Evolutionary conservation across 2,113 vertebrate species (phyloP).

Genomic region (Thamnophis sirtalis): DNA sequence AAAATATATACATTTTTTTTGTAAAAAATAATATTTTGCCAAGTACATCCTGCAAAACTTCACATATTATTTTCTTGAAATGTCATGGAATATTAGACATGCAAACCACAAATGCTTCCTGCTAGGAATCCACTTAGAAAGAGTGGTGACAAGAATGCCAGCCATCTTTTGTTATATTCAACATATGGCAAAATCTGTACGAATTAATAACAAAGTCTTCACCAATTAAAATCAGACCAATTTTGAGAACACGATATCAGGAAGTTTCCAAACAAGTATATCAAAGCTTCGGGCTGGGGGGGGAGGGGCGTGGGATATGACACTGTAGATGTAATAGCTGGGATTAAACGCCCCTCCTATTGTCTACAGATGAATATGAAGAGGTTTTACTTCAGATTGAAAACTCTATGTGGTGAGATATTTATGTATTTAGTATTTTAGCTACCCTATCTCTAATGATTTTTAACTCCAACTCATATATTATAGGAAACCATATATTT

Average conservation of each 20-base stretch:
- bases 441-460: neutral
- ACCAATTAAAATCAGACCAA: neutral
- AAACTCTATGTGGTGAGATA: neutral
- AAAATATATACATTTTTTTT: neutral
- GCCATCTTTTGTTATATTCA: neutral
- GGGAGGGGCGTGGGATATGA: neutral
- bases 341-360: neutral
- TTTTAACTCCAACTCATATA: neutral
- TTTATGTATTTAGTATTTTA: neutral
- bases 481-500: neutral
- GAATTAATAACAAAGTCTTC: neutral
- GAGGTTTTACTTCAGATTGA: neutral
- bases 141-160: neutral
- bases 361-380: neutral
- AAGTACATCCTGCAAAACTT: neutral
- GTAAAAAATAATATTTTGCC: neutral
- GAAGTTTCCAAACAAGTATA: neutral
- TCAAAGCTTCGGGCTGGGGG: neutral
- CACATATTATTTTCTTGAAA: conserved; percentile 22
- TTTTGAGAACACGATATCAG: neutral
- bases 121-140: neutral
- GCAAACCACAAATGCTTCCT: conserved; percentile 1
- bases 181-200: neutral
- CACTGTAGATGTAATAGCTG: neutral
- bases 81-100: conserved; percentile 16